Percentiles rank a stretch among this genome's conserved stretches.
Conservation (phyloP, 92 coral and sea anemone genomes). For the Porites lobata region DNA sequence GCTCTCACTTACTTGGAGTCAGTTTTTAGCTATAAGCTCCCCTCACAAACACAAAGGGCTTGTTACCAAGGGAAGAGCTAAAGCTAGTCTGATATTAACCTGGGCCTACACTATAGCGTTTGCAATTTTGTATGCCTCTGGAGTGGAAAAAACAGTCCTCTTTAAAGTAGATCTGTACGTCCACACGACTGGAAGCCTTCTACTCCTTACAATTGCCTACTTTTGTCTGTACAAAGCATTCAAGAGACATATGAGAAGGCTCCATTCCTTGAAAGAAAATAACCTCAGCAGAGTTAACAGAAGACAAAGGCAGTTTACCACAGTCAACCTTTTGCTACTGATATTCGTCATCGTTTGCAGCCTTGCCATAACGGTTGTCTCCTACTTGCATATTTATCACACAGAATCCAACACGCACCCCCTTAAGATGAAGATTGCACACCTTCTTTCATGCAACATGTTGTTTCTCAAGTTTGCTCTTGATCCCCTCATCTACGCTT, state of each 20-base stretch:
- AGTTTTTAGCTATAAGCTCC: constrained; percentile 34
- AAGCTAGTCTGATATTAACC: background rate
- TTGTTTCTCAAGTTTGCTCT: constrained; percentile 74
- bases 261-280: constrained; percentile 4
- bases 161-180: constrained; percentile 22
- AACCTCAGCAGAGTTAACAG: background rate
- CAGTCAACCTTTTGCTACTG: constrained; percentile 27
- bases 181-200: constrained; percentile 26
- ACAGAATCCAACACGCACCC: background rate
- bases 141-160: background rate
- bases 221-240: constrained; percentile 29
- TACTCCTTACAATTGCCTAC: constrained; percentile 6
- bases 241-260: constrained; percentile 13
- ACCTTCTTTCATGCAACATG: constrained; percentile 23
- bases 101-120: constrained; percentile 16
- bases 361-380: constrained; percentile 5
- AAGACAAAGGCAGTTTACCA: constrained; percentile 33
- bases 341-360: constrained; percentile 21
- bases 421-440: constrained; percentile 22
- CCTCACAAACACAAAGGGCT: constrained; percentile 30
- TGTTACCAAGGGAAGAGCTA: constrained; percentile 22
- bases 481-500: constrained; percentile 72
- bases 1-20: constrained; percentile 32
- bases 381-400: constrained; percentile 6
- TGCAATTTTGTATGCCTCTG: background rate